Percentiles rank a stretch among this genome's conserved stretches.
phyloP scores from a whole-genome alignment of 2,797 vertebrate species.

The Nothura maculosa region DNA sequence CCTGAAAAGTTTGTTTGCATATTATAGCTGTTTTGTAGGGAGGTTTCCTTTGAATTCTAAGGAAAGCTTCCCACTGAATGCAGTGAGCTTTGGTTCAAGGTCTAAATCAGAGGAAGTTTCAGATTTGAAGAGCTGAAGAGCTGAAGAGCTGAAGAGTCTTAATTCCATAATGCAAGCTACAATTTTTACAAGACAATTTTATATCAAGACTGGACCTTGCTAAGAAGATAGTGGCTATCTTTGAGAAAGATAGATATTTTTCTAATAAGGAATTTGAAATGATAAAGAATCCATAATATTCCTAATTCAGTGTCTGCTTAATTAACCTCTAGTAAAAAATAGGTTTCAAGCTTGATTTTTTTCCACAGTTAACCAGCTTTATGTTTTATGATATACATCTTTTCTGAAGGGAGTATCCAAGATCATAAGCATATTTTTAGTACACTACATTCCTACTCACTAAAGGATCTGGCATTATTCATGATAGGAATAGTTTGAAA shows the following conservation, averaged over 20 bases:
- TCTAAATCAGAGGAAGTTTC: neutral
- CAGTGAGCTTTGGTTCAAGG: neutral
- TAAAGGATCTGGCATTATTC: neutral
- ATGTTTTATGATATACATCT: neutral
- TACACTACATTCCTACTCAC: neutral
- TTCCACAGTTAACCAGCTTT: neutral
- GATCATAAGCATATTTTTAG: neutral
- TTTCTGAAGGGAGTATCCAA: neutral
- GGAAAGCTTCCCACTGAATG: neutral
- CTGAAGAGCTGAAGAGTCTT: neutral
- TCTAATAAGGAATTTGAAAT: neutral
- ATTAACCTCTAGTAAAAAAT: neutral
- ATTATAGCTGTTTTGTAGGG: neutral
- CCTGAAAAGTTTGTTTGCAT: neutral
- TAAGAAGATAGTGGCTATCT: neutral
- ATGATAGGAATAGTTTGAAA: neutral
- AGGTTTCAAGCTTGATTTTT: neutral
- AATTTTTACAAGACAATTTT: neutral
- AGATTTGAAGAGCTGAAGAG: neutral
- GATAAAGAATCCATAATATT: neutral
- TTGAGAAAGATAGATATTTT: neutral
- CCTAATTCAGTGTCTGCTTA: neutral
- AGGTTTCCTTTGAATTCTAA: neutral
- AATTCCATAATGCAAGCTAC: neutral
- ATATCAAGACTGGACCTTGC: neutral